Evolutionary conservation across 2,888 invertebrate species (phyloP).

Genomic region (Caenorhabditis doughertyi): DNA sequence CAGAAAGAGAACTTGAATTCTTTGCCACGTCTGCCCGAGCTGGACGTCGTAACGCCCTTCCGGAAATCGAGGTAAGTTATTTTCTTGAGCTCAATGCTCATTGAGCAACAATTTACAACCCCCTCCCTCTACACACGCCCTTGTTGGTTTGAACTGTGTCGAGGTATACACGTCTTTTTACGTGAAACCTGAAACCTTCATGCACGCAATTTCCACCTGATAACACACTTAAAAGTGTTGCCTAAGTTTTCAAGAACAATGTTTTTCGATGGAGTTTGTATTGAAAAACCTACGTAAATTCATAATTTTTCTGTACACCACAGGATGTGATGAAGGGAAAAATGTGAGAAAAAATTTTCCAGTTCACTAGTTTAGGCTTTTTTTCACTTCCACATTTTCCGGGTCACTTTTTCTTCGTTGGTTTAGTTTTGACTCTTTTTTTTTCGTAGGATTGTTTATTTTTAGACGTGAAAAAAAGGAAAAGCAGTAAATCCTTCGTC

Average conservation of each 20-base stretch:
- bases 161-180: constrained; percentile 34
- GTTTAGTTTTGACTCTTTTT: not conserved
- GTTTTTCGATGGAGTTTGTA: too few relatives aligned
- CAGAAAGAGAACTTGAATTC: constrained; percentile 68
- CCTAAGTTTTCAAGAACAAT: not conserved
- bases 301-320: not conserved
- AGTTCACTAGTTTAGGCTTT: constrained; percentile 26
- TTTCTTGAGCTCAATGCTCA: not conserved
- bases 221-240: constrained; percentile 19
- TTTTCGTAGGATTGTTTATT: constrained; percentile 1
- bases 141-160: constrained; percentile 47
- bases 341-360: constrained; percentile 4
- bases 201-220: constrained; percentile 33
- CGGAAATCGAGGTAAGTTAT: constrained; percentile 68
- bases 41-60: constrained; percentile 73
- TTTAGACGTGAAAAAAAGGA: not conserved
- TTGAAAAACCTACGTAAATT: too few relatives aligned
- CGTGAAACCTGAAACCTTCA: constrained; percentile 59
- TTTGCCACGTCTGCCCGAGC: constrained; percentile 68
- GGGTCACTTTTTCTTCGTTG: not conserved
- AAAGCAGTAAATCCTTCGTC: constrained; percentile 4
- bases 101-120: constrained; percentile 10
- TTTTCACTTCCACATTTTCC: constrained; percentile 4
- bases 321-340: constrained; percentile 5
- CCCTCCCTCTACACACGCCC: constrained; percentile 1